Base-by-base conservation (phyloP, 92 coral and sea anemone genomes). In the Nematostella vectensis region DNA sequence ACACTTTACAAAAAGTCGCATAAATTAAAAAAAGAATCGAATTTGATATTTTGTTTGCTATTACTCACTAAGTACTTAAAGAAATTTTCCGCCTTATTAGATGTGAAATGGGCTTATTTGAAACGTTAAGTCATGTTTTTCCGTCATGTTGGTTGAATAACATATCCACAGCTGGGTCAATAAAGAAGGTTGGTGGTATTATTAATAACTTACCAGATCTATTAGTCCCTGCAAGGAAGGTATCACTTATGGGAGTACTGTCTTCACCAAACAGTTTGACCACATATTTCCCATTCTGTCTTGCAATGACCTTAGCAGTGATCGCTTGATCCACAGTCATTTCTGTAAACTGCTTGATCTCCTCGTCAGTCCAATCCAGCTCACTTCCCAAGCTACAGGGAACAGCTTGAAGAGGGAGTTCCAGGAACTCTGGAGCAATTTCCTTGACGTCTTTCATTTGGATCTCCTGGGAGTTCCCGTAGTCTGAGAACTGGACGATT, bases 401-500 rank as follows among this genome's bases (percentile, higher is more conserved):
- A 22, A 87, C 55, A 11, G 93, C 85, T 31, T 71, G 91, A 4
- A 70, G 33, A 19, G 93, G 93, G 2, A 82, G 69, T 13, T 75
- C 59, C 48, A 81, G 56, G 29, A 81, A 91, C 62, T 40, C 54
- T 59, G 91, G 67, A 29, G 73, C 76, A 40, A 86, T 63, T 59
- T 65, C 58, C 58, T 81, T 87, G 16, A 91, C 66, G 23, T 59
- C 81, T 17, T 73, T 63, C 11, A 71, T 77, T 53, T 75, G 57
- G 45, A 86, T 54, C 12, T 60, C 70, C 39, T 91, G 85, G 0
- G 82, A 60, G 56, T 91, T 91, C 4, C 98, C 98, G 50, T 91
- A 91, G 61, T 91, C 98, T 11, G 85, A 79, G 50, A 77, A 91
- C 53, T 65, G 65, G 4, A 91, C 93, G 3, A 51, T 64, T 3